Evolutionary conservation across 2,113 vertebrate species (phyloP), one percentile per base, ranked within the genome.

Genomic region (Numenius arquata): DNA sequence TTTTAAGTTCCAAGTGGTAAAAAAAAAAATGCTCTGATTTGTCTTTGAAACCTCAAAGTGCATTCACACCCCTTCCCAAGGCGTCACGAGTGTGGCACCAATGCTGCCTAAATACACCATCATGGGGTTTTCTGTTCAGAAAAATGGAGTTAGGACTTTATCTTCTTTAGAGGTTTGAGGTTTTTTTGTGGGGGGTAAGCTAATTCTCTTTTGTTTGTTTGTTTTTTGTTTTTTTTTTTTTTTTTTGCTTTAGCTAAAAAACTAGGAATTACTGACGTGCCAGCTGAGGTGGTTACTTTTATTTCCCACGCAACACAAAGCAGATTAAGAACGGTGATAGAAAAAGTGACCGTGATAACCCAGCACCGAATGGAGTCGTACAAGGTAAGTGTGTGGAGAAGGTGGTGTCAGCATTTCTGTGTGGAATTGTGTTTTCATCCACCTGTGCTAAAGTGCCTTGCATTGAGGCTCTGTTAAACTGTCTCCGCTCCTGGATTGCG

Each of bases 271-370:
- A 98, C 98, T 19, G 98, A 99, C 67, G 98, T 99, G 34, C 97
- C 99, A 32, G 96, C 98, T 97, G 98, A 99, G 83, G 98, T 98
- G 5, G 98, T 99, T 89, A 98, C 98, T 94, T 99, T 99, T 96
- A 98, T 99, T 97, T 99, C 98, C 48, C 98, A 99, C 22, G 98
- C 98, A 50, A 98, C 99, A 4, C 98, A 99, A 93, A 98, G 94
- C 53, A 98, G 98, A 90, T 94, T 99, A 75, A 98, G 98, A 53
- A 98, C 98, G 13, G 97, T 99, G 53, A 97, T 99, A 65, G 98
- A 99, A 95, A 99, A 99, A 59, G 98, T 99, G 77, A 98, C 99
- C 3, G 91, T 98, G 86, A 98, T 99, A 27, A 99, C 98, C 32
- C 98, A 99, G 95, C 98, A 99, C 88, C 95, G 98, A 55, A 98